These are phyloP conservation scores for Neomonachus schauinslandi DNA, from an alignment of 2,113 vertebrate genomes.

Conservation along the genomic window DNA sequence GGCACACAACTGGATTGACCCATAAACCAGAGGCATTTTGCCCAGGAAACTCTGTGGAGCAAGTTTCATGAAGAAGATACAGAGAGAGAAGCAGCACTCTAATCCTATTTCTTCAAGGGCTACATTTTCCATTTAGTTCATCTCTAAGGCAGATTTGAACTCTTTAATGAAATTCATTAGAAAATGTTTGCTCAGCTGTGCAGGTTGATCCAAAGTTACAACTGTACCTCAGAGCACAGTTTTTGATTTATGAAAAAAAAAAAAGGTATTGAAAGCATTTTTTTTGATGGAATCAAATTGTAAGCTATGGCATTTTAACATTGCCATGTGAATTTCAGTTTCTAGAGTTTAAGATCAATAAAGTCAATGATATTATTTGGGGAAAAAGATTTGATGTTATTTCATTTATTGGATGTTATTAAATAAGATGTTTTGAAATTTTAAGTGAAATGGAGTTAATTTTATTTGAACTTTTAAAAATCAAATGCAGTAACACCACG, in stretches of 20 bases:
- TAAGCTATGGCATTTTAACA: neutral
- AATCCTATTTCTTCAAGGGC: constrained; percentile 39
- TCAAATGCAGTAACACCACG: neutral
- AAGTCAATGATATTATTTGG: neutral
- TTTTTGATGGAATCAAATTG: neutral
- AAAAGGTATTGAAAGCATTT: neutral
- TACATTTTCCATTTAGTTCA: constrained; percentile 19
- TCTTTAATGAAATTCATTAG: constrained; percentile 54
- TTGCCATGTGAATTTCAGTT: neutral
- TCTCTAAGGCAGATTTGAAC: constrained; percentile 43
- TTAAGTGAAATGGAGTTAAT: neutral
- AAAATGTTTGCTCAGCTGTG: constrained; percentile 61
- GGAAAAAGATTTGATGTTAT: neutral
- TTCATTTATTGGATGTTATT: neutral
- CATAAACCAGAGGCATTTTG: constrained; percentile 5
- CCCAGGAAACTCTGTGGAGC: neutral
- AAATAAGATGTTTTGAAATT: neutral
- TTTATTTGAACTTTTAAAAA: neutral
- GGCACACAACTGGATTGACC: neutral
- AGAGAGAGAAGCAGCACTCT: neutral
- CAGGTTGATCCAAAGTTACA: constrained; percentile 41
- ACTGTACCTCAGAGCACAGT: neutral
- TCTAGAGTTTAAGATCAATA: neutral
- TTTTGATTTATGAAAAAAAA: neutral
- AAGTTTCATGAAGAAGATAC: neutral